These are phyloP conservation scores for Rattus norvegicus DNA, from an alignment of 2,113 vertebrate species.

Conservation along the genomic window DNA sequence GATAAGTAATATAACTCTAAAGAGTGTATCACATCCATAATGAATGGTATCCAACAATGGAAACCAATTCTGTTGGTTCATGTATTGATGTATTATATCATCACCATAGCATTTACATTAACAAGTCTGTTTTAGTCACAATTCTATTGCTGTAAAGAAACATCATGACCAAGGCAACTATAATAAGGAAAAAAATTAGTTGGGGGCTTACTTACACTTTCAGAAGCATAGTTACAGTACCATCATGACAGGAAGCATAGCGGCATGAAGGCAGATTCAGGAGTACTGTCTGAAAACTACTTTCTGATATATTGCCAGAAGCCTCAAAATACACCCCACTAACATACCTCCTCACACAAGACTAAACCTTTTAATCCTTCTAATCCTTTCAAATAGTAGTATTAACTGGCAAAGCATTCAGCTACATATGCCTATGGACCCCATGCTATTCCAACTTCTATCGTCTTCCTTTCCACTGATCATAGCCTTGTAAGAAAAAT, in stretches of 20 bases:
- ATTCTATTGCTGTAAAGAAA: not conserved
- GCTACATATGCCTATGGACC: not conserved
- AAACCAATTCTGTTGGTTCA: not conserved
- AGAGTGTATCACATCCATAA: too few relatives aligned
- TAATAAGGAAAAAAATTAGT: not conserved
- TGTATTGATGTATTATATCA: not conserved
- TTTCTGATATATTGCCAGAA: not conserved
- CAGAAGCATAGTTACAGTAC: not conserved
- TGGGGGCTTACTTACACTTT: not conserved
- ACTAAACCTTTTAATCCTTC: not conserved
- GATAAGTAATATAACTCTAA: not conserved
- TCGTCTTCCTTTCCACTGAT: not conserved
- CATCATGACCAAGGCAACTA: not conserved
- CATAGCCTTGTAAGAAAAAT: not conserved
- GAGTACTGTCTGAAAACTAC: not conserved
- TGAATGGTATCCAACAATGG: not conserved
- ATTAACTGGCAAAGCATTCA: not conserved
- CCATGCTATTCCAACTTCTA: not conserved
- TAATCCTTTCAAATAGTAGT: not conserved
- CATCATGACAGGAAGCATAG: not conserved
- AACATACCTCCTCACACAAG: not conserved
- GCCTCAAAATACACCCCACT: not conserved
- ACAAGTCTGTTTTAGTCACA: not conserved
- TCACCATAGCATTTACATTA: not conserved
- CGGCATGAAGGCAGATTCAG: not conserved